Conservation (phyloP, 2,113 vertebrate genomes). For the Eidolon helvum region DNA sequence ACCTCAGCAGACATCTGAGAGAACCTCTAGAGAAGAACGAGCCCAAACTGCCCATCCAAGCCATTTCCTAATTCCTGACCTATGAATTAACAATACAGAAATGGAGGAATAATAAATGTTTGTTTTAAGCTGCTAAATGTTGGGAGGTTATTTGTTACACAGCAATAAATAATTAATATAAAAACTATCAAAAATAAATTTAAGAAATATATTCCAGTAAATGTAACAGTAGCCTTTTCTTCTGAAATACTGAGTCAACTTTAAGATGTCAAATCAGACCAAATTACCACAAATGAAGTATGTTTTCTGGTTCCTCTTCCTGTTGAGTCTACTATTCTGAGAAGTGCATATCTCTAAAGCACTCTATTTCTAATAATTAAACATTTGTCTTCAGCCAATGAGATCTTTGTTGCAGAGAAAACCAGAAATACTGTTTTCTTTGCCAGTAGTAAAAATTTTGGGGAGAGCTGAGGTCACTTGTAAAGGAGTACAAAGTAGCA, state of each 20-base stretch:
- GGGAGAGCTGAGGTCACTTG: conserved; percentile 37
- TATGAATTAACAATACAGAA: neutral
- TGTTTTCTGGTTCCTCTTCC: conserved; percentile 40
- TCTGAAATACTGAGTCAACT: conserved; percentile 44
- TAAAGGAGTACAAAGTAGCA: conserved; percentile 52
- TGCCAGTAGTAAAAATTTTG: neutral
- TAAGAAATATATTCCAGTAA: neutral
- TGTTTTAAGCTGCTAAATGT: neutral
- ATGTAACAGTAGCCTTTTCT: neutral
- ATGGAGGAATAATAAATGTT: neutral
- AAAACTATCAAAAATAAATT: neutral
- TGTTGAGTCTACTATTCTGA: neutral
- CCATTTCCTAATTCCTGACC: neutral
- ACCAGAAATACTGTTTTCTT: conserved; percentile 2
- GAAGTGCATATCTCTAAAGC: neutral
- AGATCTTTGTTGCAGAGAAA: conserved; percentile 45
- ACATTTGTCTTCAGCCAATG: conserved; percentile 16
- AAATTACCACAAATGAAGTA: neutral
- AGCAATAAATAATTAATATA: neutral
- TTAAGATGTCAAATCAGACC: conserved; percentile 23
- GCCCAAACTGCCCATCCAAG: too few relatives aligned
- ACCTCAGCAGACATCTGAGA: neutral
- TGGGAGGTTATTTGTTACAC: neutral
- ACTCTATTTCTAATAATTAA: conserved; percentile 34
- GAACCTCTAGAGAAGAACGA: neutral